phyloP scores from a whole-genome alignment of 2,113 vertebrate species.

The Daubentonia madagascariensis region DNA sequence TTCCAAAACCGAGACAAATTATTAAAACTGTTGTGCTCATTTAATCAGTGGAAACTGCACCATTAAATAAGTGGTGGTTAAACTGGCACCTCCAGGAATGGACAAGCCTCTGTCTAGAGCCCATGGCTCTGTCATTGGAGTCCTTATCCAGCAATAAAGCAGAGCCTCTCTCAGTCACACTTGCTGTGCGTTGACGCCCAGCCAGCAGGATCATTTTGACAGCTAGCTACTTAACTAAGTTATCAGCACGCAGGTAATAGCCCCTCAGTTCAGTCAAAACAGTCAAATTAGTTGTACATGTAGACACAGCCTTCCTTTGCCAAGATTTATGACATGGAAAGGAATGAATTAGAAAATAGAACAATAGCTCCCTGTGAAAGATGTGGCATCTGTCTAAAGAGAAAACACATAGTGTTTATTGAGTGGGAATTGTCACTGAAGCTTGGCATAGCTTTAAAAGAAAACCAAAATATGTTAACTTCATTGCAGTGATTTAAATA shows the following conservation, averaged over 20 bases:
- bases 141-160: background rate
- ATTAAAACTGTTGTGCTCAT: background rate
- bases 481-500: background rate
- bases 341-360: constrained; percentile 17
- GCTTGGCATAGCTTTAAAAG: constrained; percentile 16
- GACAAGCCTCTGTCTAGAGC: background rate
- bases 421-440: background rate
- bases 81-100: background rate
- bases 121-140: fast-evolving
- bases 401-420: background rate
- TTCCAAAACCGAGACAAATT: background rate
- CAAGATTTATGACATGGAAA: background rate
- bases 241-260: constrained; percentile 12
- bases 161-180: background rate
- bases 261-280: constrained; percentile 24
- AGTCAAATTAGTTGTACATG: constrained; percentile 16
- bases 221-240: constrained; percentile 45
- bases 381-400: constrained; percentile 14
- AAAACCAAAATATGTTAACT: background rate
- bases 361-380: background rate
- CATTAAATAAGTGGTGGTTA: background rate
- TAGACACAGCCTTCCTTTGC: background rate
- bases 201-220: background rate
- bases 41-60: background rate
- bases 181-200: background rate